Evolutionary conservation across 2,113 vertebrate species (phyloP).

Genomic region (Eurypyga helias): DNA sequence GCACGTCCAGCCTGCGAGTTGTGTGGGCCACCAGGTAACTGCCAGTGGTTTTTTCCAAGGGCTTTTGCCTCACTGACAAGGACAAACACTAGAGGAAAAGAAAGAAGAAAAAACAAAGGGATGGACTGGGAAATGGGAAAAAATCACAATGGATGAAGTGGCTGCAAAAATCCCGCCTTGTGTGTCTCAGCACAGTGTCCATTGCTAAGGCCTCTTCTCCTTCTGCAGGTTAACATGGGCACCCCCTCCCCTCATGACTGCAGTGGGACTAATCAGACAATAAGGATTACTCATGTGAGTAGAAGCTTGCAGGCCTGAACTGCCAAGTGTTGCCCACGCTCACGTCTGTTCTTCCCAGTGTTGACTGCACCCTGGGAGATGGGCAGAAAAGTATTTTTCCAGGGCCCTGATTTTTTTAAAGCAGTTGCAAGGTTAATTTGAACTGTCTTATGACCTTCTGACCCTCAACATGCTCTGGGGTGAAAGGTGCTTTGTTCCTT

Average conservation of each 20-base stretch:
- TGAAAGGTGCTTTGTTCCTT: slow-evolving; percentile 53
- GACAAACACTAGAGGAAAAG: background rate
- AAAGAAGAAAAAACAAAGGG: background rate
- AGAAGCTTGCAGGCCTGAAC: background rate
- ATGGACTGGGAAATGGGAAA: background rate
- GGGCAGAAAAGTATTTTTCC: background rate
- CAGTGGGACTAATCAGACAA: background rate
- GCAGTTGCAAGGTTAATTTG: slow-evolving; percentile 18
- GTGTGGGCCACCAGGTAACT: background rate
- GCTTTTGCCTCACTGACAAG: background rate
- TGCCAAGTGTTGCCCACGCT: background rate
- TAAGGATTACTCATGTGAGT: background rate
- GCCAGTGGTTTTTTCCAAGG: background rate
- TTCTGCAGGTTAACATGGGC: background rate
- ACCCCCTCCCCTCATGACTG: background rate
- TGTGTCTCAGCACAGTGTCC: background rate
- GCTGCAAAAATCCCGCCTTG: background rate
- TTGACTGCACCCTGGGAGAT: background rate
- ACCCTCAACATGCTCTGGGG: slow-evolving; percentile 11
- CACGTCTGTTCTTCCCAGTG: background rate
- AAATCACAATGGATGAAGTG: background rate
- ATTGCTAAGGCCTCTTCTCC: background rate
- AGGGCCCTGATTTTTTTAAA: background rate
- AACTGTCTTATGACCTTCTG: background rate
- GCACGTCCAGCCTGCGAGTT: background rate